Evolutionary conservation across 2,888 invertebrate species (phyloP).

Genomic region (Drosophila anomelani): DNA sequence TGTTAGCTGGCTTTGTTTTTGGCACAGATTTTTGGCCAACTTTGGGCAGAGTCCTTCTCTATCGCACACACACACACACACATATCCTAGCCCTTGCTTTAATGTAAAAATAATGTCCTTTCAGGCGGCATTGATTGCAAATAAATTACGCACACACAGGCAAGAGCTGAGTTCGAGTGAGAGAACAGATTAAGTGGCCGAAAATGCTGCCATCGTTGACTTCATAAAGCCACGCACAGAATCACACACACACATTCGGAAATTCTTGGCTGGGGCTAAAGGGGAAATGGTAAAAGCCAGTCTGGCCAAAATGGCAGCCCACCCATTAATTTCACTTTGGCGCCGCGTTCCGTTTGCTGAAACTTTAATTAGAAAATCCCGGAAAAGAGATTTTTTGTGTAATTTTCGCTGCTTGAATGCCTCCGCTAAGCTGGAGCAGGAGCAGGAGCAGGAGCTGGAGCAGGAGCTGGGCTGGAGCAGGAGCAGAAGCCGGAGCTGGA

Average conservation of each 20-base stretch:
- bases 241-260: slow-evolving; percentile 12
- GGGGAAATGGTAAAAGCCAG: slow-evolving; percentile 15
- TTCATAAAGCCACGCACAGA: slow-evolving; percentile 61
- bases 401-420: slow-evolving; percentile 69
- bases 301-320: slow-evolving; percentile 53
- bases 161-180: slow-evolving; percentile 20
- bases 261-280: neutral
- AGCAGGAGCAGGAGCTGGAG: neutral
- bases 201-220: slow-evolving; percentile 51
- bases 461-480: slow-evolving; percentile 4
- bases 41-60: neutral
- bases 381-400: slow-evolving; percentile 69
- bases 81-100: slow-evolving; percentile 39
- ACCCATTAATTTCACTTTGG: slow-evolving; percentile 79
- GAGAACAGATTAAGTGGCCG: slow-evolving; percentile 73
- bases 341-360: slow-evolving; percentile 60
- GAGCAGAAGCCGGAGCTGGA: slow-evolving; percentile 23
- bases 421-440: slow-evolving; percentile 44
- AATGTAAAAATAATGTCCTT: slow-evolving; percentile 78
- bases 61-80: neutral
- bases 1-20: slow-evolving; percentile 56
- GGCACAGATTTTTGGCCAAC: slow-evolving; percentile 48
- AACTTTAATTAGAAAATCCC: slow-evolving; percentile 78
- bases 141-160: slow-evolving; percentile 70
- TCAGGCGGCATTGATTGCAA: slow-evolving; percentile 78